Percentiles rank a stretch among this genome's conserved stretches.
phyloP scores from a whole-genome alignment of 2,797 vertebrate species.

The Eulemur coronatus region DNA sequence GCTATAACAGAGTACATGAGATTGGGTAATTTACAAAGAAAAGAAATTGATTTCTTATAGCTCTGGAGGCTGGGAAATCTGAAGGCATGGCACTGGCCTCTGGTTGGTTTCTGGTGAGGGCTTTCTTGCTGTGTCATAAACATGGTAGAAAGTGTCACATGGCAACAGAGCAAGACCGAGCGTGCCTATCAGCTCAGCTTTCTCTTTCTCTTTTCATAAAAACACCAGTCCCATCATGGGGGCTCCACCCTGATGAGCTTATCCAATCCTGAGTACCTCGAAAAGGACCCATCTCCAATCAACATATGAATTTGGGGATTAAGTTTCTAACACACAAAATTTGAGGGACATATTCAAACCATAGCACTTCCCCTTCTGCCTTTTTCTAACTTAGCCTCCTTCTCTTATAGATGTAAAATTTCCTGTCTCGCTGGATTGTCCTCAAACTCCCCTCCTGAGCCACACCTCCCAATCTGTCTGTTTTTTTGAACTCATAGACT shows the following conservation, averaged over 20 bases:
- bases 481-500: background rate
- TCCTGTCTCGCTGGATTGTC: background rate
- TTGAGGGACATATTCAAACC: background rate
- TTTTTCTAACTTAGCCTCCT: background rate
- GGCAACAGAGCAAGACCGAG: background rate
- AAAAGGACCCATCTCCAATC: background rate
- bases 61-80: background rate
- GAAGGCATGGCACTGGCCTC: background rate
- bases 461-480: background rate
- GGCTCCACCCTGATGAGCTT: background rate
- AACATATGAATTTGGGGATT: background rate
- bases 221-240: background rate
- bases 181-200: background rate
- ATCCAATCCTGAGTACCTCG: background rate
- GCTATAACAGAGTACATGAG: background rate
- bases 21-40: background rate
- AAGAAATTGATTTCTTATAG: background rate
- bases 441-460: background rate
- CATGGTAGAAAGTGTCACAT: background rate
- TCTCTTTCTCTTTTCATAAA: background rate
- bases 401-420: background rate
- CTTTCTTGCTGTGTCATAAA: background rate
- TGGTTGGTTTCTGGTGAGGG: background rate
- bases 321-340: background rate
- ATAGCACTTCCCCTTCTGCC: background rate